Percentiles rank a stretch among this genome's conserved stretches.
phyloP scores from a whole-genome alignment of 2,113 vertebrate genomes.

The Cricetomys ansorgei region DNA sequence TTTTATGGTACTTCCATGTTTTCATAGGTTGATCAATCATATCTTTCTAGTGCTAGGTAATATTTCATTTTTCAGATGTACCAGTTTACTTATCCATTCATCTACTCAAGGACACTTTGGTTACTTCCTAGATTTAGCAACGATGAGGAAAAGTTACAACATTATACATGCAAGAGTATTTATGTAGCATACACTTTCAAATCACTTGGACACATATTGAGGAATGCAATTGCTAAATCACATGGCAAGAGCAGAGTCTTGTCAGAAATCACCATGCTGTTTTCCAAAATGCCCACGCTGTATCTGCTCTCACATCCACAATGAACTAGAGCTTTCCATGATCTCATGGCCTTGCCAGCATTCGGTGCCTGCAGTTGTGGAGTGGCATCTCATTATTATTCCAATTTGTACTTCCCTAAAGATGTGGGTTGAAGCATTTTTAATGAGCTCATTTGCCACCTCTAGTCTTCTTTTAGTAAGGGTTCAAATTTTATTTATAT shows the following conservation, averaged over 20 bases:
- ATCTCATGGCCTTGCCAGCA: not conserved
- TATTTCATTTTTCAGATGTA: not conserved
- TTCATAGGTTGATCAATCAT: not conserved
- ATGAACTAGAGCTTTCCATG: not conserved
- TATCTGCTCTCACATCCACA: not conserved
- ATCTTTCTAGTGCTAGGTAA: not conserved
- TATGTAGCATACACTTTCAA: not conserved
- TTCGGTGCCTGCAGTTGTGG: not conserved
- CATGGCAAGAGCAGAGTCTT: not conserved
- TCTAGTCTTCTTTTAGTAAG: not conserved
- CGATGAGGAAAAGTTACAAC: not conserved
- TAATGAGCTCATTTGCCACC: slow-evolving; percentile 5
- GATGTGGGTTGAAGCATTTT: not conserved
- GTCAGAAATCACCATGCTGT: not conserved
- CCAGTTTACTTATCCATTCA: not conserved
- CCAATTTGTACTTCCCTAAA: slow-evolving; percentile 9
- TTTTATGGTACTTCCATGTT: not conserved
- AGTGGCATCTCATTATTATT: not conserved
- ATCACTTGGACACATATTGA: not conserved
- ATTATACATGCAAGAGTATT: not conserved
- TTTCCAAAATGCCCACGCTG: not conserved
- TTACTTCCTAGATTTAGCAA: not conserved
- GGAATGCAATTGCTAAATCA: not conserved
- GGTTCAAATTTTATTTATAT: not conserved
- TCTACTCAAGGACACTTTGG: not conserved